These are phyloP conservation scores for Tenthredo scrophulariae DNA, from an alignment of 2,888 invertebrate genomes.

Conservation along the genomic window DNA sequence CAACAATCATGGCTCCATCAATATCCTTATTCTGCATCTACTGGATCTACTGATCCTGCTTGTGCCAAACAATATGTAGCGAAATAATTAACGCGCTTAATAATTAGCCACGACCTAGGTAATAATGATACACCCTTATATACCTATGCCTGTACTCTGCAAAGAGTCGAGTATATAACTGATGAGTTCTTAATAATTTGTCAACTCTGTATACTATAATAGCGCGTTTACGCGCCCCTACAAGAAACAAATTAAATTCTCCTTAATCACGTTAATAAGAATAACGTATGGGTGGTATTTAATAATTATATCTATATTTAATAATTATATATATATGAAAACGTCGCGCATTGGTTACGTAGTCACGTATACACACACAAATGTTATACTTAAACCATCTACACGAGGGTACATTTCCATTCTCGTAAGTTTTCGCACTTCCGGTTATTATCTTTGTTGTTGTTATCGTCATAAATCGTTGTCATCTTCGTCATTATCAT, in stretches of 20 bases:
- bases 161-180: neutral
- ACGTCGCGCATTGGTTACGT: neutral
- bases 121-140: neutral
- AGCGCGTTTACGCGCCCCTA: neutral
- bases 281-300: too few species aligned
- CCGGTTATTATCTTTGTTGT: slow-evolving; percentile 36
- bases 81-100: neutral
- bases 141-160: neutral
- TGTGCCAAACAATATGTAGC: neutral
- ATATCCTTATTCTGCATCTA: neutral
- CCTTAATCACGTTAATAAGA: too few species aligned
- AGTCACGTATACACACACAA: neutral
- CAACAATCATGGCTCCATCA: neutral
- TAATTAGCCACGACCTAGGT: neutral
- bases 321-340: neutral
- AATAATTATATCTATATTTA: too few species aligned
- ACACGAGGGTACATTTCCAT: slow-evolving; percentile 11
- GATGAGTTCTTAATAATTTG: neutral
- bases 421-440: slow-evolving; percentile 11
- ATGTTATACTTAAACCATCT: neutral
- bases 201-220: neutral
- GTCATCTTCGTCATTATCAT: slow-evolving; percentile 12
- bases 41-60: neutral
- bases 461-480: slow-evolving; percentile 4
- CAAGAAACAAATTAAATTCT: neutral